Base-by-base conservation (phyloP, 2,113 vertebrate species). In the Neolamprologus hecqui region DNA sequence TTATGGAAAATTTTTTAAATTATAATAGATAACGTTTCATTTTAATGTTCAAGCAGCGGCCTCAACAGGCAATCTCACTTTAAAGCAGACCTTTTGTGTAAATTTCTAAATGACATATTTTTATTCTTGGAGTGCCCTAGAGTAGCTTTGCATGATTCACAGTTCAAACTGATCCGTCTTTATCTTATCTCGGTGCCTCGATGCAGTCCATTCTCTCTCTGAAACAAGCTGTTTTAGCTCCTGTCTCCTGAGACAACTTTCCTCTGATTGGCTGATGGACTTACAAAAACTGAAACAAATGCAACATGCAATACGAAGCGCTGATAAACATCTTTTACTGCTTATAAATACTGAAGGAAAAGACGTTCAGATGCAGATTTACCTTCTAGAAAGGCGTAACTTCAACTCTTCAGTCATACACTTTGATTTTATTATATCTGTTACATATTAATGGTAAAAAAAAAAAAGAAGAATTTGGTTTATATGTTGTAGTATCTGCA, bases 1-100 rank as follows among this genome's bases (percentile, higher is more conserved):
- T 26, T 17, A 26, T 17, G 13, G 68, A 3, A 70, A 3, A 23
- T 4, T 4, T 6, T 1, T 4, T 2, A 0, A 6, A 42, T 23
- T 23, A 45, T 42, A 45, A 73, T 26, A 73, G 5, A 73, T 42
- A 42, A 26, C 4, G n/a, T 9, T 42, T 42, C 21, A 45, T 73
- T 42, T 23, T 28, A 17, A 17, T 17, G n/a, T 68, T 68, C 6
- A 21, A 40, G 63, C 63, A 21, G 63, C 11, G 12, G 35, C 33
- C n/a, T 57, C 19, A 70, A 15, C 15, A 75, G 19, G 9, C 40
- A 75, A 17, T 19, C 42, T 75, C 21, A 75, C 70, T 45, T 75
- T 47, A 75, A 26, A 47, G 40, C 7, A 1, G 33, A n/a, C 7
- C 68, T 73, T 73, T 73, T 45, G 21, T 73, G 68, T 26, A 45